phyloP scores from a whole-genome alignment of 2,113 vertebrate genomes.

The Petromus typicus region DNA sequence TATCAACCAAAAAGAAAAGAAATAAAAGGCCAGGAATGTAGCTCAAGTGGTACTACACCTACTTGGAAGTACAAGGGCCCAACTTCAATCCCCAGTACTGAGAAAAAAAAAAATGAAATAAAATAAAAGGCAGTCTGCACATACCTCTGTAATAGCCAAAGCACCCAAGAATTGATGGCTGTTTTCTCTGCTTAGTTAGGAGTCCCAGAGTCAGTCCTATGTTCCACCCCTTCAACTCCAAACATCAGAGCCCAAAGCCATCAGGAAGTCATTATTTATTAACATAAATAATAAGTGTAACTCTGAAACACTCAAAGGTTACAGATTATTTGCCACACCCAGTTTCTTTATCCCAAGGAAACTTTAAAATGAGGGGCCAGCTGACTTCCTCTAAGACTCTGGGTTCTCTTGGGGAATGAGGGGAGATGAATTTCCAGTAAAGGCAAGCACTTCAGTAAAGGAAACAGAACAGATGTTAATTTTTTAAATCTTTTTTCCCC shows the following conservation, averaged over 20 bases:
- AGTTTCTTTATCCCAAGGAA: background rate
- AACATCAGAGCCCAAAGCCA: background rate
- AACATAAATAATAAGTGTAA: background rate
- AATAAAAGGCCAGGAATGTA: too few species aligned
- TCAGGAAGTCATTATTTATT: background rate
- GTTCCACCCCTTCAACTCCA: background rate
- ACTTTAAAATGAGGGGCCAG: background rate
- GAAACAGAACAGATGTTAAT: conserved; percentile 22
- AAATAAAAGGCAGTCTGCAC: conserved; percentile 2
- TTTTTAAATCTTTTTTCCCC: conserved; percentile 32
- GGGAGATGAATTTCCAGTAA: background rate
- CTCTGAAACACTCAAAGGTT: background rate
- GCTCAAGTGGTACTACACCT: too few species aligned
- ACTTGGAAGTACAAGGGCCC: too few species aligned
- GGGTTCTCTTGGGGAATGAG: background rate
- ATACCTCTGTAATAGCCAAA: conserved; percentile 29
- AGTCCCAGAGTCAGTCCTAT: background rate
- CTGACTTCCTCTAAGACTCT: background rate
- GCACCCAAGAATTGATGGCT: background rate
- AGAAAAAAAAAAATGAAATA: conserved; percentile 53
- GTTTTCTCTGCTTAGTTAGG: background rate
- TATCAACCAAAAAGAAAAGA: conserved; percentile 36
- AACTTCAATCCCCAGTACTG: too few species aligned
- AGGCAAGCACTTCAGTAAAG: background rate
- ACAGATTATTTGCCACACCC: background rate